phyloP scores from a whole-genome alignment of 2,888 invertebrate species.

The Chrysomela aeneicollis region DNA sequence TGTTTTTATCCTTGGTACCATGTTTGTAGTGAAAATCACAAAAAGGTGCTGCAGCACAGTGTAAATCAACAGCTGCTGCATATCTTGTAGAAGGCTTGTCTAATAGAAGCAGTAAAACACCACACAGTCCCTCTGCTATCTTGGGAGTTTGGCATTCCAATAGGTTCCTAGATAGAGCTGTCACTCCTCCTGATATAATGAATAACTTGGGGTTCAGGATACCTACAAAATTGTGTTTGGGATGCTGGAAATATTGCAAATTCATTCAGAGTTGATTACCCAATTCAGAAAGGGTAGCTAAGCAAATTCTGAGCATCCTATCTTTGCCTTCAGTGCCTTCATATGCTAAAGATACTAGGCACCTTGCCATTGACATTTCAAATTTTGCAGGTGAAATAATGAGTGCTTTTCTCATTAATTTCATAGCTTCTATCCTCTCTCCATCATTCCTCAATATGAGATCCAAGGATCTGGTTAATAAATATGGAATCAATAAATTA shows the following conservation, averaged over 20 bases:
- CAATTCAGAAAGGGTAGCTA: slow-evolving; percentile 89
- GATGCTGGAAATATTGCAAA: background rate
- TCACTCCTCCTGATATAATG: slow-evolving; percentile 83
- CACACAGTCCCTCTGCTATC: slow-evolving; percentile 90
- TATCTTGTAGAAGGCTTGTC: slow-evolving; percentile 84
- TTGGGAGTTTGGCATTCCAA: slow-evolving; percentile 87
- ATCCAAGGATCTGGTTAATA: slow-evolving; percentile 89
- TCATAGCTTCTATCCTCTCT: slow-evolving; percentile 90
- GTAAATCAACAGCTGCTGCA: slow-evolving; percentile 79
- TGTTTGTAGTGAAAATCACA: slow-evolving; percentile 88
- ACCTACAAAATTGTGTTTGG: slow-evolving; percentile 63
- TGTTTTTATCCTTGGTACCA: slow-evolving; percentile 75
- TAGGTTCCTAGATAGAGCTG: slow-evolving; percentile 81
- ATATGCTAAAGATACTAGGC: slow-evolving; percentile 83
- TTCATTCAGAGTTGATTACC: slow-evolving; percentile 62
- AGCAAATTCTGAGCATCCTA: slow-evolving; percentile 81
- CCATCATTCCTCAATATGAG: slow-evolving; percentile 89
- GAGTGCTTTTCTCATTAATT: slow-evolving; percentile 79
- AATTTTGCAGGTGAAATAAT: slow-evolving; percentile 72
- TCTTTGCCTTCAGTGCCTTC: slow-evolving; percentile 81
- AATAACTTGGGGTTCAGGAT: slow-evolving; percentile 83
- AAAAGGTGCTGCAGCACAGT: slow-evolving; percentile 91
- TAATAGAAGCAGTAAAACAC: slow-evolving; percentile 83
- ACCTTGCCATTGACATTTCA: slow-evolving; percentile 78
- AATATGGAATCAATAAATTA: slow-evolving; percentile 81